Evolutionary conservation across 2,888 invertebrate genomes (phyloP).

Genomic region (Hirtodrosophila trivittata): DNA sequence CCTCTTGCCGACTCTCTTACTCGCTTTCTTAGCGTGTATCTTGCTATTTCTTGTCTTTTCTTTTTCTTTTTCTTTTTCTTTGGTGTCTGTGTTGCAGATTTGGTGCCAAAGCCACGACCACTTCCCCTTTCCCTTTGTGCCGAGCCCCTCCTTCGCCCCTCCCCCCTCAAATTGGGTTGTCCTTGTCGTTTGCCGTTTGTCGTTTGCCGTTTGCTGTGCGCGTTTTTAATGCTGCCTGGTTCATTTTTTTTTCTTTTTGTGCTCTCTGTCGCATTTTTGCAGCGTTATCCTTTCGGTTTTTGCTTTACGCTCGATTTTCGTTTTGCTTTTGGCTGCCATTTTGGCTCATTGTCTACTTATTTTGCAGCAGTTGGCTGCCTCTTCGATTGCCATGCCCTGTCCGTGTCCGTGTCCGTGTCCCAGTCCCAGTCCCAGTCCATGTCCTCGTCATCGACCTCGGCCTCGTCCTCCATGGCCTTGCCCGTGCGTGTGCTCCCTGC

Average conservation of each 20-base stretch:
- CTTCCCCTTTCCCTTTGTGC: slow-evolving; percentile 19
- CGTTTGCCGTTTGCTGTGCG: slow-evolving; percentile 28
- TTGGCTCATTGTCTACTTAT: slow-evolving; percentile 74
- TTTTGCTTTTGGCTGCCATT: slow-evolving; percentile 60
- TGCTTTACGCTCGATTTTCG: slow-evolving; percentile 55
- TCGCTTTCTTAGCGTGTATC: background rate
- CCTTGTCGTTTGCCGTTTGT: slow-evolving; percentile 37
- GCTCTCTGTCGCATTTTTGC: slow-evolving; percentile 37
- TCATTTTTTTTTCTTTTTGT: slow-evolving; percentile 15
- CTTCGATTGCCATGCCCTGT: slow-evolving; percentile 48
- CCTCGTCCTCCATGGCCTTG: slow-evolving; percentile 13
- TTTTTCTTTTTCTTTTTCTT: slow-evolving; percentile 8
- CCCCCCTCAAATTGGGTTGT: slow-evolving; percentile 17
- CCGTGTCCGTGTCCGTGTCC: slow-evolving; percentile 23
- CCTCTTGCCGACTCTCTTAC: too few species aligned
- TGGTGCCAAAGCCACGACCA: slow-evolving; percentile 47
- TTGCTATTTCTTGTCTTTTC: background rate
- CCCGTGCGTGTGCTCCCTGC: slow-evolving; percentile 30
- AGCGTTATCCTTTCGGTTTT: slow-evolving; percentile 46
- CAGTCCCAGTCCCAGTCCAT: slow-evolving; percentile 11
- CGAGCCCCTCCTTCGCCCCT: background rate
- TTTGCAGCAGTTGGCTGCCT: slow-evolving; percentile 59
- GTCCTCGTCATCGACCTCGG: slow-evolving; percentile 7
- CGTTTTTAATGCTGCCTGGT: slow-evolving; percentile 48
- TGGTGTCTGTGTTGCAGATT: slow-evolving; percentile 16